Conservation (phyloP, 2,113 vertebrate species). For the Zeus faber region DNA sequence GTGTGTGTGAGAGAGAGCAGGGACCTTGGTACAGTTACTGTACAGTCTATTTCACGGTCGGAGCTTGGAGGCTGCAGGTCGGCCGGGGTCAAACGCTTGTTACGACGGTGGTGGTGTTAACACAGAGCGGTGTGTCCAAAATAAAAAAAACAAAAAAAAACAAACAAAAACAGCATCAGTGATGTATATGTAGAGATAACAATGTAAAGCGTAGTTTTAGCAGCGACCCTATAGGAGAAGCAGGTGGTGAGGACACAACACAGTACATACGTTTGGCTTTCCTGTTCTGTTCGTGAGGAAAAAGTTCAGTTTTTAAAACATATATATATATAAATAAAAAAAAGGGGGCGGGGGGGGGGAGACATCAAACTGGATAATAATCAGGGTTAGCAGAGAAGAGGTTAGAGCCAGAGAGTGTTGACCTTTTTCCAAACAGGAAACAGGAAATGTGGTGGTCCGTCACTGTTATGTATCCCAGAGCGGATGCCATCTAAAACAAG, state of each 20-base stretch:
- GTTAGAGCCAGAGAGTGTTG: slow-evolving; percentile 42
- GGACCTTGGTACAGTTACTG: slow-evolving; percentile 65
- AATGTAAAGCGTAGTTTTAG: slow-evolving; percentile 23
- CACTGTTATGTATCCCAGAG: slow-evolving; percentile 31
- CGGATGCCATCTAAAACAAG: slow-evolving; percentile 34
- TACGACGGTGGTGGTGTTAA: slow-evolving; percentile 49
- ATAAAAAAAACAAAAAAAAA: slow-evolving; percentile 4
- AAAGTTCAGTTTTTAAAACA: slow-evolving; percentile 33
- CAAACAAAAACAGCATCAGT: slow-evolving; percentile 42
- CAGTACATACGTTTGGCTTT: slow-evolving; percentile 54
- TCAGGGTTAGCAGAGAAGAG: slow-evolving; percentile 38
- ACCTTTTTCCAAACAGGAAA: slow-evolving; percentile 52
- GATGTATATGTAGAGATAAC: slow-evolving; percentile 34
- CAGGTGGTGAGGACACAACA: slow-evolving; percentile 64
- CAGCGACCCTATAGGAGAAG: slow-evolving; percentile 73
- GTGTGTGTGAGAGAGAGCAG: slow-evolving; percentile 13
- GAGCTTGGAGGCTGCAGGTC: slow-evolving; percentile 65
- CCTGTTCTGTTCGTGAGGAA: slow-evolving; percentile 14
- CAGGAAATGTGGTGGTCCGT: slow-evolving; percentile 42
- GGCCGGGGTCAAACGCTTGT: slow-evolving; percentile 62
- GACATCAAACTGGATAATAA: slow-evolving; percentile 16
- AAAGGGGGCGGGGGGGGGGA: too few species aligned
- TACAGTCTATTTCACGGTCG: slow-evolving; percentile 59
- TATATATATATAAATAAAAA: slow-evolving; percentile 16
- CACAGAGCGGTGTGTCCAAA: slow-evolving; percentile 53